Evolutionary conservation across 2,888 invertebrate genomes (phyloP).

Genomic region (Microchrysa polita): DNA sequence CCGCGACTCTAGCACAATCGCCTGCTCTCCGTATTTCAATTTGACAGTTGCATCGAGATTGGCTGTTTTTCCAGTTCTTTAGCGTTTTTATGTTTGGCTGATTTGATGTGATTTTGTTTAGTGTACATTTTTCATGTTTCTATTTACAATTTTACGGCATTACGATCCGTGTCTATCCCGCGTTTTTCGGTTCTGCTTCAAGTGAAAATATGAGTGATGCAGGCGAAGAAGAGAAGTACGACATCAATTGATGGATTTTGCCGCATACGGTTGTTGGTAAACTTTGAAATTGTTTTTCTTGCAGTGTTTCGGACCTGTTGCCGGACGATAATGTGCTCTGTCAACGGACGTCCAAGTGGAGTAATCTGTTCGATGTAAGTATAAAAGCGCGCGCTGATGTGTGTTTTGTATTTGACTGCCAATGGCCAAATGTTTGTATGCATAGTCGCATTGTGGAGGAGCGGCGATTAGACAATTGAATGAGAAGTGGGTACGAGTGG

Average conservation of each 20-base stretch:
- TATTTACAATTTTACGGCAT: no score
- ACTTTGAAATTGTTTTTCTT: background rate
- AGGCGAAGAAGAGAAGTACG: background rate
- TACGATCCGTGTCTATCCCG: no score
- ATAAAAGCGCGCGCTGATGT: background rate
- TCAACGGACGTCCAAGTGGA: conserved; percentile 27
- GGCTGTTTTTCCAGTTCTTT: background rate
- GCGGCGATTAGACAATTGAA: no score
- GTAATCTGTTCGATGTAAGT: conserved; percentile 30
- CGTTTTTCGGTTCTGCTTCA: background rate
- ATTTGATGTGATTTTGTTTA: background rate
- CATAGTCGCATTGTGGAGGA: no score
- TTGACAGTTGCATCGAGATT: background rate
- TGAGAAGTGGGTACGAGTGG: no score
- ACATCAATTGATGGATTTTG: no score
- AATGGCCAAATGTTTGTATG: no score
- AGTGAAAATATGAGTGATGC: background rate
- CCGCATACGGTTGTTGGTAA: no score
- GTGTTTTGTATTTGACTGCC: background rate
- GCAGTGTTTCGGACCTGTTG: conserved; percentile 21
- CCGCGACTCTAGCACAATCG: background rate
- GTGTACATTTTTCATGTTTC: background rate
- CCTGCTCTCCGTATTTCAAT: background rate
- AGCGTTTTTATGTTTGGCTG: no score
- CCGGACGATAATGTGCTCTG: conserved; percentile 39